Conservation (phyloP, 2,888 invertebrate species). For the Molorchus minor region DNA sequence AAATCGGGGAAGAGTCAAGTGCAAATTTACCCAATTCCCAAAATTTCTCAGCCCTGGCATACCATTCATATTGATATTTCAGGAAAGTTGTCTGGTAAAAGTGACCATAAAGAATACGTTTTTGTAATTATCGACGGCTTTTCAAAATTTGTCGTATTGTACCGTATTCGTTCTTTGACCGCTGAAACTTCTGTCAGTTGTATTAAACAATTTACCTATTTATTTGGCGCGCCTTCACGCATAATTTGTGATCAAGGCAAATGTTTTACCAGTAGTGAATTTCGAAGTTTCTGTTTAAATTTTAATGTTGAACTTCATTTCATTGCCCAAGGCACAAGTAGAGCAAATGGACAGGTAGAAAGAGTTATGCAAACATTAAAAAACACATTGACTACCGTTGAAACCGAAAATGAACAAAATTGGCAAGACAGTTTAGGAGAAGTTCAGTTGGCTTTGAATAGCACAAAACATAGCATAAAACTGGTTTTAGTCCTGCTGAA, state of each 20-base stretch:
- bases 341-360: constrained; percentile 20
- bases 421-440: constrained; percentile 15
- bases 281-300: not conserved
- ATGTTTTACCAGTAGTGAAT: too few species aligned
- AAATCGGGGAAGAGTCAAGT: constrained; percentile 48
- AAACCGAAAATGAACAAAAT: not conserved
- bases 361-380: constrained; percentile 11
- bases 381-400: constrained; percentile 5
- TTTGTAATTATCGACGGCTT: too few species aligned
- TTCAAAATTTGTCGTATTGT: too few species aligned
- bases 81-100: constrained; percentile 22
- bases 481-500: constrained; percentile 20
- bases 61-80: constrained; percentile 49
- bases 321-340: not conserved
- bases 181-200: not conserved
- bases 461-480: constrained; percentile 3
- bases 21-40: constrained; percentile 53
- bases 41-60: constrained; percentile 46
- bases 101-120: too few species aligned
- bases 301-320: constrained; percentile 8
- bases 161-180: too few species aligned
- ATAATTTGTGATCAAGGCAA: too few species aligned
- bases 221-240: not conserved
- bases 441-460: constrained; percentile 19
- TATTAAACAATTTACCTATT: not conserved